These are phyloP conservation scores for Cotesia congregata DNA, from an alignment of 2,888 invertebrate genomes.

Conservation along the genomic window DNA sequence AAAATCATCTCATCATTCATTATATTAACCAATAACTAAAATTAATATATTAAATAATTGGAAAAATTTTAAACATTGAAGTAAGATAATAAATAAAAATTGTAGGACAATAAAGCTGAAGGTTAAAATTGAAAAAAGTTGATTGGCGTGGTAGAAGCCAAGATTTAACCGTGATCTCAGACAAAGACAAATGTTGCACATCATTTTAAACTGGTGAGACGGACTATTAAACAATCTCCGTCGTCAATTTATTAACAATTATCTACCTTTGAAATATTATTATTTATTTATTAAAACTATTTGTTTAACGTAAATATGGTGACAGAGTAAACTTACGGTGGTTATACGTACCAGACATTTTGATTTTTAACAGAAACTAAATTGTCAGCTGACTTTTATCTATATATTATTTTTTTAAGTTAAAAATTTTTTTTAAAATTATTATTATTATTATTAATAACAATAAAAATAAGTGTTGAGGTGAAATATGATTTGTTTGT, in stretches of 20 bases:
- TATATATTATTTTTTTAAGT: not conserved
- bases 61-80: not conserved
- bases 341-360: not conserved
- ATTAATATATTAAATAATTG: not conserved
- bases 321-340: not conserved
- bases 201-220: conserved; percentile 56
- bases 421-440: not conserved
- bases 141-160: conserved; percentile 69
- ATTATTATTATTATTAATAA: not conserved
- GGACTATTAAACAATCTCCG: conserved; percentile 42
- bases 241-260: not conserved
- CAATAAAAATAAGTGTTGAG: not conserved
- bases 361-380: not conserved
- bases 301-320: not conserved
- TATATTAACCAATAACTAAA: not conserved
- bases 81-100: not conserved
- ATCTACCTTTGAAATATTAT: not conserved
- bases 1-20: not conserved
- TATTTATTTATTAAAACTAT: not conserved
- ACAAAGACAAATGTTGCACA: conserved; percentile 58
- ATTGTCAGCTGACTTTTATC: not conserved
- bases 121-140: conserved; percentile 58
- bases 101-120: conserved; percentile 5
- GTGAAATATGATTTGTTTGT: conserved; percentile 11
- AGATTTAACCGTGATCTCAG: conserved; percentile 66